phyloP scores from a whole-genome alignment of 2,797 vertebrate species.

The Urocyon cinereoargenteus region DNA sequence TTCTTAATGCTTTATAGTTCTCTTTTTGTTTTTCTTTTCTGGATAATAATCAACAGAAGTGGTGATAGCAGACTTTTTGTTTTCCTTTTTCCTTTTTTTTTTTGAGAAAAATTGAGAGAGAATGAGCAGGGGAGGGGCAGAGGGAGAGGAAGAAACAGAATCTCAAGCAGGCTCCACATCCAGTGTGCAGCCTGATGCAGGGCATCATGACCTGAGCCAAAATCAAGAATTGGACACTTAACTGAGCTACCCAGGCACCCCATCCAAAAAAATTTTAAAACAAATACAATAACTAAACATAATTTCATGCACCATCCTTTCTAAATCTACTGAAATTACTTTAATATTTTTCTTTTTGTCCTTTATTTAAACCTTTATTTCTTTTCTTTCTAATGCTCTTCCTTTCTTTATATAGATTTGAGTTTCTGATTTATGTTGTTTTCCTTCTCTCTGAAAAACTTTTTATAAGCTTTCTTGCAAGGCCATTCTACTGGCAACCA shows the following conservation, averaged over 20 bases:
- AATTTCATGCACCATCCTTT: neutral
- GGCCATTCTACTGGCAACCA: neutral
- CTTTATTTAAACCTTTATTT: neutral
- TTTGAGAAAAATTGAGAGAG: neutral
- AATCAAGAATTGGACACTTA: neutral
- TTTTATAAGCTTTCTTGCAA: neutral
- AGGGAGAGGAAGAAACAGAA: neutral
- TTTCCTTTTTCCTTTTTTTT: neutral
- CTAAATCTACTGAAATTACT: neutral
- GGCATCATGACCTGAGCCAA: neutral
- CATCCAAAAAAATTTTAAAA: neutral
- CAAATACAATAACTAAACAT: neutral
- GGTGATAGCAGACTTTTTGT: neutral
- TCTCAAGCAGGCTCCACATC: neutral
- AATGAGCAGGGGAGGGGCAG: neutral
- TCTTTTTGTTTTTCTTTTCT: conserved; percentile 35
- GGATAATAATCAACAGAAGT: neutral
- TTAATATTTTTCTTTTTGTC: neutral
- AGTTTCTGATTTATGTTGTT: neutral
- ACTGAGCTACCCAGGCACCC: neutral
- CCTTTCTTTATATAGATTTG: neutral
- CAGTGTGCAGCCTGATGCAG: neutral
- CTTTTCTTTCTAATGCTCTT: neutral
- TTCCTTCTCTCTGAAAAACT: neutral
- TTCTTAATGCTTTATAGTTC: neutral